Conservation (phyloP, 1,140 invertebrate genomes). For the Teleopsis dalmanni region DNA sequence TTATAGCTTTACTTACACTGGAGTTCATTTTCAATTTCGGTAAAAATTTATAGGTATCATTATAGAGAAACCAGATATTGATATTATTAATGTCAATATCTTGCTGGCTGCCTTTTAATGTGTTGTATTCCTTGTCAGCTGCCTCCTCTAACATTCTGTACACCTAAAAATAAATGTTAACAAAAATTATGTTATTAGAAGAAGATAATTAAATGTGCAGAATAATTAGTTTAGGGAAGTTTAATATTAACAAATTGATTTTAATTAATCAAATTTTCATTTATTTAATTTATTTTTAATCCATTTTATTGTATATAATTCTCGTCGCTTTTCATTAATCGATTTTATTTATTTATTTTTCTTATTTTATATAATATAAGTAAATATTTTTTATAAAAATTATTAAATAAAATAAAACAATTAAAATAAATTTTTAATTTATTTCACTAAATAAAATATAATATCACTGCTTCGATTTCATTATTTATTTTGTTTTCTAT, state of each 20-base stretch:
- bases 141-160: conserved; percentile 32
- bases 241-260: conserved; percentile 1
- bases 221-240: background rate
- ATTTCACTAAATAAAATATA: too few species aligned
- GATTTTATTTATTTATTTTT: too few species aligned
- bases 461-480: too few species aligned
- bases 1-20: conserved; percentile 32
- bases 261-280: too few species aligned
- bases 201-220: background rate
- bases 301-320: background rate
- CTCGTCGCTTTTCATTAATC: too few species aligned
- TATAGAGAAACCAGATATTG: conserved; percentile 32
- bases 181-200: background rate
- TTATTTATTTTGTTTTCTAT: too few species aligned
- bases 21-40: conserved; percentile 39
- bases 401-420: too few species aligned
- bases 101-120: conserved; percentile 25
- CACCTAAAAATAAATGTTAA: conserved; percentile 19
- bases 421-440: too few species aligned
- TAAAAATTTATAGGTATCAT: conserved; percentile 37
- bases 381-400: too few species aligned
- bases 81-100: conserved; percentile 36
- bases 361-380: too few species aligned
- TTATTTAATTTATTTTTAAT: conserved; percentile 2
- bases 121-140: conserved; percentile 28